Percentiles rank a stretch among this genome's conserved stretches.
Evolutionary conservation across 2,797 vertebrate genomes (phyloP).

Genomic region (Siniperca obscura): DNA sequence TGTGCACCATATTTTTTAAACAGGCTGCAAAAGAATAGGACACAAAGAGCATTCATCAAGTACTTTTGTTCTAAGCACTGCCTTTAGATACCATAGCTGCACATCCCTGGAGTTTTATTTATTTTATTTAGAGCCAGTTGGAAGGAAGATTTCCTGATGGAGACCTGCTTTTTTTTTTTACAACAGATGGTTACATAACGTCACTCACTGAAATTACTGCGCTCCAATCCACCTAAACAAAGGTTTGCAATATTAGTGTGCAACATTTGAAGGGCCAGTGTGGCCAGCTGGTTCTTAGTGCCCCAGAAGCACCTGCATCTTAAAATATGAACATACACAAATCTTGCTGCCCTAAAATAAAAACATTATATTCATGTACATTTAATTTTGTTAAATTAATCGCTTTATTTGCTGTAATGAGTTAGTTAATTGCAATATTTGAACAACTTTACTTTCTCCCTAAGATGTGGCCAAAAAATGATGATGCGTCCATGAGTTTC

Average conservation of each 20-base stretch:
- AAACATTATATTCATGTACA: neutral
- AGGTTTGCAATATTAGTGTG: constrained; percentile 20
- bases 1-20: neutral
- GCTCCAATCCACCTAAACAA: constrained; percentile 38
- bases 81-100: neutral
- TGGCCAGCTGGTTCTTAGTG: constrained; percentile 31
- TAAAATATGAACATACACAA: neutral
- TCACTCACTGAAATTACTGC: constrained; percentile 57
- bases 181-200: constrained; percentile 56
- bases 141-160: constrained; percentile 39
- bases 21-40: neutral
- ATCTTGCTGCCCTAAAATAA: neutral
- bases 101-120: constrained; percentile 10
- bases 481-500: neutral
- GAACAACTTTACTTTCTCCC: neutral
- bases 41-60: neutral
- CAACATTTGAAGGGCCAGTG: constrained; percentile 7
- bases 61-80: neutral
- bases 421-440: neutral
- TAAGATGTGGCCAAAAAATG: neutral
- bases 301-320: neutral
- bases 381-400: neutral
- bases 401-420: neutral
- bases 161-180: constrained; percentile 40
- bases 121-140: constrained; percentile 20